Percentiles rank a stretch among this genome's conserved stretches.
These are phyloP conservation scores for Mionectes macconnelli DNA, from an alignment of 2,113 vertebrate genomes.

Conservation along the genomic window DNA sequence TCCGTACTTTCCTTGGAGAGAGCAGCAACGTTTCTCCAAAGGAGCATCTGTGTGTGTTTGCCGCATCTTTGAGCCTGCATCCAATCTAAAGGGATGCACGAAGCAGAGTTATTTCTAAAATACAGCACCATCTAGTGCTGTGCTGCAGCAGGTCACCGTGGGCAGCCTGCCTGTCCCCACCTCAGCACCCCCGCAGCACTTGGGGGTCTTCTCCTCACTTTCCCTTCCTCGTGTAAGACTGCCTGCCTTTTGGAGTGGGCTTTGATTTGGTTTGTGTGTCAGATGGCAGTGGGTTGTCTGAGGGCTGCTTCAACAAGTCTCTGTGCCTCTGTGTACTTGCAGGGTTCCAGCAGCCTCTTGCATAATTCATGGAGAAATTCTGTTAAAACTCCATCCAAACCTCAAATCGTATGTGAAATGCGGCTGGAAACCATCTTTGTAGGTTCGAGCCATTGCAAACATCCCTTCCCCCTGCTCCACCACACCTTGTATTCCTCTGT, in stretches of 20 bases:
- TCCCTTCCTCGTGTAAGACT: background rate
- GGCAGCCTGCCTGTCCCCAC: background rate
- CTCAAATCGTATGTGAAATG: conserved; percentile 49
- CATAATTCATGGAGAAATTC: conserved; percentile 61
- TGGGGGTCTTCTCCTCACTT: background rate
- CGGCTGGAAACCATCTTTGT: conserved; percentile 47
- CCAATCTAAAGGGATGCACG: background rate
- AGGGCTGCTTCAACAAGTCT: conserved; percentile 6
- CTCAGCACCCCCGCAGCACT: background rate
- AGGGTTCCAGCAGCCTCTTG: conserved; percentile 31
- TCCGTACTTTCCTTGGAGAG: background rate
- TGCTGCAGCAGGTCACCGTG: background rate
- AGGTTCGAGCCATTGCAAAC: conserved; percentile 9
- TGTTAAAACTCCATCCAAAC: conserved; percentile 45
- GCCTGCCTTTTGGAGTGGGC: background rate
- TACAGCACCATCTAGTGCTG: conserved; percentile 63
- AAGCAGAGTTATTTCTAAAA: conserved; percentile 51
- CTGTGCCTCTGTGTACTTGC: conserved; percentile 35
- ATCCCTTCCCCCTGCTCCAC: conserved; percentile 8
- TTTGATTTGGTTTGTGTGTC: background rate
- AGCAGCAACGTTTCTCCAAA: background rate
- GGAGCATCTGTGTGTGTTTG: background rate
- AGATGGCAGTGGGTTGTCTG: conserved; percentile 19
- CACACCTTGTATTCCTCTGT: conserved; percentile 15
- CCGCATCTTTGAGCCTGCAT: background rate